These are phyloP conservation scores for Drosophila sechellia DNA, from an alignment of 1,140 invertebrate species.

Conservation along the genomic window DNA sequence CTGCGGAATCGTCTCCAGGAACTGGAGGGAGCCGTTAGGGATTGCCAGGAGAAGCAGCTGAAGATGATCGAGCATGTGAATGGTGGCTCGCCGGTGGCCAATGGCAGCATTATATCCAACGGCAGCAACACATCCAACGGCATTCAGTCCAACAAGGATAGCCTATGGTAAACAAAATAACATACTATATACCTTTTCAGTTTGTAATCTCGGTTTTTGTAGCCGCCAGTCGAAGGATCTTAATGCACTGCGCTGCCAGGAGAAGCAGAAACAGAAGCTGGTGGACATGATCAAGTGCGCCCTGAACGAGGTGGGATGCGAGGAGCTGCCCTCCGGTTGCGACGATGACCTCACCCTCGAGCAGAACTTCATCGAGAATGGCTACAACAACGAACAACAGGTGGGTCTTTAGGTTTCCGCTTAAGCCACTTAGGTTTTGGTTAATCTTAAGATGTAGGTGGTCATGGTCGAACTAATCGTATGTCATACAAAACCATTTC, in stretches of 20 bases:
- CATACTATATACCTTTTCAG: neutral
- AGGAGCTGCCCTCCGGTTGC: slow-evolving; percentile 93
- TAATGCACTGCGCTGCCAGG: slow-evolving; percentile 89
- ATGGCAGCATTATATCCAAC: slow-evolving; percentile 82
- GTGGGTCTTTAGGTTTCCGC: slow-evolving; percentile 44
- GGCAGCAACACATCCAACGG: slow-evolving; percentile 85
- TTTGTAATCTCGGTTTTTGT: neutral
- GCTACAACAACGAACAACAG: slow-evolving; percentile 82
- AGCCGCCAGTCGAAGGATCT: slow-evolving; percentile 85
- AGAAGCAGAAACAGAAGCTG: slow-evolving; percentile 92
- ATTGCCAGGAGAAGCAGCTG: slow-evolving; percentile 88
- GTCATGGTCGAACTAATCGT: slow-evolving; percentile 44
- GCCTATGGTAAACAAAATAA: slow-evolving; percentile 56
- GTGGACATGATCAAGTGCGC: slow-evolving; percentile 92
- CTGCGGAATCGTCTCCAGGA: slow-evolving; percentile 91
- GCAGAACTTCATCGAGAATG: slow-evolving; percentile 84
- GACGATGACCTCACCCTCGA: slow-evolving; percentile 89
- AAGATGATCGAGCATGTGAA: slow-evolving; percentile 85
- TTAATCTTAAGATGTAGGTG: slow-evolving; percentile 41
- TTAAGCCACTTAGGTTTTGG: slow-evolving; percentile 4
- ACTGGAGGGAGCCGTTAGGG: slow-evolving; percentile 89
- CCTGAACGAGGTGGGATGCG: slow-evolving; percentile 93
- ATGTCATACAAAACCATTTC: slow-evolving; percentile 1
- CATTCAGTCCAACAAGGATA: slow-evolving; percentile 84
- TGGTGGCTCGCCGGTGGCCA: slow-evolving; percentile 74